These are phyloP conservation scores for Luperina testacea DNA, from an alignment of 2,888 invertebrate species.

Conservation along the genomic window DNA sequence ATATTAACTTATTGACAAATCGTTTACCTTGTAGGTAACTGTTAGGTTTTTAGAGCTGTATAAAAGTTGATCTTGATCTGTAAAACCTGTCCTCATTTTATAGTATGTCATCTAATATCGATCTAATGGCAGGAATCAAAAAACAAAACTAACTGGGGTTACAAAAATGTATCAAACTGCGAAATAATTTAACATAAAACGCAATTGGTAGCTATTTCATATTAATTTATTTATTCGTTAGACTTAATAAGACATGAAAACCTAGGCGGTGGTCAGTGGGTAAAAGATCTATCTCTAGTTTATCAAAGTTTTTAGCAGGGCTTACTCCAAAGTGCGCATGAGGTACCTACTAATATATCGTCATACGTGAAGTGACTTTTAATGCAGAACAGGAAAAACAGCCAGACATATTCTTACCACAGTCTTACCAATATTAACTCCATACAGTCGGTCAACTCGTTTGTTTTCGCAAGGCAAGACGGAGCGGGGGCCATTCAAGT, in stretches of 20 bases:
- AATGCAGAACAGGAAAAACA: background rate
- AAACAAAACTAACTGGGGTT: background rate
- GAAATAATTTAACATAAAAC: background rate
- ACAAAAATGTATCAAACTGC: background rate
- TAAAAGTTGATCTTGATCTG: slow-evolving; percentile 13
- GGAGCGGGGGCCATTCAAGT: background rate
- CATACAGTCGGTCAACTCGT: background rate
- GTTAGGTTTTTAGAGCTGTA: background rate
- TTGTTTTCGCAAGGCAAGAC: background rate
- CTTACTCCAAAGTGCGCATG: background rate
- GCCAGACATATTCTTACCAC: background rate
- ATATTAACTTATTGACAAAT: background rate
- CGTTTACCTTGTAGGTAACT: background rate
- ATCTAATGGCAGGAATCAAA: no score
- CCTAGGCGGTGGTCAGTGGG: background rate
- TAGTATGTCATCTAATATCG: background rate
- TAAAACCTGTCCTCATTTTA: background rate
- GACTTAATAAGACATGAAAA: background rate
- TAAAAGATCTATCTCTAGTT: background rate
- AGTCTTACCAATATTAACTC: background rate
- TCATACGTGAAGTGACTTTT: background rate
- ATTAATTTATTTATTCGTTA: background rate
- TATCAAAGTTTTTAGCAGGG: background rate
- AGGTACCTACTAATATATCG: slow-evolving; percentile 5
- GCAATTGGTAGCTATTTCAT: background rate